phyloP scores from a whole-genome alignment of 2,797 vertebrate species.

The Ctenochaetus hawaiiensis region DNA sequence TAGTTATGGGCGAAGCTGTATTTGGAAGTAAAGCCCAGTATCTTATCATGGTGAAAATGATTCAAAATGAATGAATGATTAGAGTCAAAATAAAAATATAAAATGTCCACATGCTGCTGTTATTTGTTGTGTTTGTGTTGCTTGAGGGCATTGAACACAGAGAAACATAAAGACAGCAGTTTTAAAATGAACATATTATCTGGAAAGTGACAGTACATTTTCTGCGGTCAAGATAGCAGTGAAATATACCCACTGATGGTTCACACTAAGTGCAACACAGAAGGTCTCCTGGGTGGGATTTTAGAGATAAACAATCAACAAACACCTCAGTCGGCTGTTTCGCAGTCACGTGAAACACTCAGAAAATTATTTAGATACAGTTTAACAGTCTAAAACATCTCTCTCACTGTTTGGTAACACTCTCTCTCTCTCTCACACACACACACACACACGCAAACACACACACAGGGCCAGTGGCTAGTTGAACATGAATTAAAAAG shows the following conservation, averaged over 20 bases:
- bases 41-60: constrained; percentile 1
- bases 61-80: constrained; percentile 4
- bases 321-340: constrained; percentile 17
- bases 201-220: constrained; percentile 44
- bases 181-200: constrained; percentile 33
- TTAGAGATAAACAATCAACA: constrained; percentile 39
- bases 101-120: background rate
- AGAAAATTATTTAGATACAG: constrained; percentile 34
- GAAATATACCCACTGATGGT: constrained; percentile 41
- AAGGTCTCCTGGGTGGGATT: constrained; percentile 36
- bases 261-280: constrained; percentile 37
- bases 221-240: constrained; percentile 40
- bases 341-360: constrained; percentile 3
- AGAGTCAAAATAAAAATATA: constrained; percentile 5
- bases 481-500: constrained; percentile 27
- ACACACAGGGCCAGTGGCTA: background rate
- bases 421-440: background rate
- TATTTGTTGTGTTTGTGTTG: background rate
- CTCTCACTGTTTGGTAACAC: background rate
- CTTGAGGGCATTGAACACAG: background rate
- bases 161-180: constrained; percentile 9
- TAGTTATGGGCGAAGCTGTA: background rate
- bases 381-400: constrained; percentile 19
- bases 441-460: constrained; percentile 14
- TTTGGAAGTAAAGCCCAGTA: background rate